Conservation (phyloP, 2,113 vertebrate species). For the Microcebus ravelobensis region DNA sequence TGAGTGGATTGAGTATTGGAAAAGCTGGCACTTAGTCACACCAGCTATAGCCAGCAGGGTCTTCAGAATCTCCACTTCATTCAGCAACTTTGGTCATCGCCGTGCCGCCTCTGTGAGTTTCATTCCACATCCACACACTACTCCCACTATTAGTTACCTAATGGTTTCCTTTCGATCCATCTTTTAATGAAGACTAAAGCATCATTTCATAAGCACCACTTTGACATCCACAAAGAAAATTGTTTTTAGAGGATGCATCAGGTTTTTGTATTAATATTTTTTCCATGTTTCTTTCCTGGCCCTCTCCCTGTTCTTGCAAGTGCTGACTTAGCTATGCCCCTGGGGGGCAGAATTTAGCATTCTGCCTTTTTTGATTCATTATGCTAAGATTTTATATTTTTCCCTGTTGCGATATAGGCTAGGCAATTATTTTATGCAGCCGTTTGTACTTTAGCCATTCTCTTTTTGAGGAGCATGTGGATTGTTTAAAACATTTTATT, state of each 20-base stretch:
- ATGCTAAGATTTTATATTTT: neutral
- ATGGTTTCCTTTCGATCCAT: neutral
- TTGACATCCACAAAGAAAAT: neutral
- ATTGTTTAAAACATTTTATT: neutral
- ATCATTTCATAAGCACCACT: neutral
- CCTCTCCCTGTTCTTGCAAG: neutral
- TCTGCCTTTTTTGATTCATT: neutral
- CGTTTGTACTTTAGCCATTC: neutral
- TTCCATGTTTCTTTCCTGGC: neutral
- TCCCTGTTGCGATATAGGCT: neutral
- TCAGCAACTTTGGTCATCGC: neutral
- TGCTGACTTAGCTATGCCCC: neutral
- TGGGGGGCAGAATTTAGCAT: neutral
- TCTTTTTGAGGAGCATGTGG: neutral
- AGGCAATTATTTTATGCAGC: neutral
- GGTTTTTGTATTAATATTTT: neutral
- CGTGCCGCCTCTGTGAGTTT: neutral
- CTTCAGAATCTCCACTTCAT: neutral
- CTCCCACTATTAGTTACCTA: neutral
- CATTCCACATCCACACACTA: neutral
- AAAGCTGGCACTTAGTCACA: neutral
- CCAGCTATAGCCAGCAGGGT: too few species aligned
- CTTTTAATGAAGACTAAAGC: constrained; percentile 15
- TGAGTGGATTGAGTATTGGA: rapidly evolving
- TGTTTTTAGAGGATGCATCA: neutral